phyloP scores from a whole-genome alignment of 2,113 vertebrate genomes.

The Oceanites oceanicus region DNA sequence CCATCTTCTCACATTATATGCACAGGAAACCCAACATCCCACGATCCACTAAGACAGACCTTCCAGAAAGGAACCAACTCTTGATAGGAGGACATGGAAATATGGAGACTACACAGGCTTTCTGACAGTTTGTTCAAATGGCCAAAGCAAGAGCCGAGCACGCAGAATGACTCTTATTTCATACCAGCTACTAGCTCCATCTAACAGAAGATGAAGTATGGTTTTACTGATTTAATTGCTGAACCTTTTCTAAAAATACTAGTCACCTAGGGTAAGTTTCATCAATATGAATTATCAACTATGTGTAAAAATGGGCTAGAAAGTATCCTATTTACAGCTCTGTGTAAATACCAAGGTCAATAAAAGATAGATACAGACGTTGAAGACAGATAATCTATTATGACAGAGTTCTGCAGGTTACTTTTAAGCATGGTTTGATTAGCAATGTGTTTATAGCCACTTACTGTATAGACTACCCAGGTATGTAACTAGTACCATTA shows the following conservation, averaged over 20 bases:
- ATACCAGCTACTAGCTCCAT: background rate
- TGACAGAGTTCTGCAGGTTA: background rate
- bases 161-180: background rate
- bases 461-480: background rate
- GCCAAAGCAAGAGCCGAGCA: background rate
- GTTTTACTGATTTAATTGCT: background rate
- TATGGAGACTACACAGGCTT: background rate
- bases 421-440: background rate
- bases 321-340: background rate
- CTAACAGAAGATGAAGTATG: background rate
- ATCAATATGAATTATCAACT: background rate
- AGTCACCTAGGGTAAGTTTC: background rate
- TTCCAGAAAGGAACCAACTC: background rate
- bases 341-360: background rate
- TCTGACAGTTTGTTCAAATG: background rate
- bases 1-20: background rate
- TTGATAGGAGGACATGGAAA: background rate
- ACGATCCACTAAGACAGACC: background rate
- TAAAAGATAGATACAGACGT: background rate
- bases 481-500: background rate
- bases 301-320: background rate
- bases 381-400: background rate
- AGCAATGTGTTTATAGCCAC: background rate
- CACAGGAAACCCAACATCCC: background rate
- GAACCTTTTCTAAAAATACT: background rate